Evolutionary conservation across 2,888 invertebrate genomes (phyloP), one percentile per base, ranked within the genome.

Genomic region (Nomada hirtipes): DNA sequence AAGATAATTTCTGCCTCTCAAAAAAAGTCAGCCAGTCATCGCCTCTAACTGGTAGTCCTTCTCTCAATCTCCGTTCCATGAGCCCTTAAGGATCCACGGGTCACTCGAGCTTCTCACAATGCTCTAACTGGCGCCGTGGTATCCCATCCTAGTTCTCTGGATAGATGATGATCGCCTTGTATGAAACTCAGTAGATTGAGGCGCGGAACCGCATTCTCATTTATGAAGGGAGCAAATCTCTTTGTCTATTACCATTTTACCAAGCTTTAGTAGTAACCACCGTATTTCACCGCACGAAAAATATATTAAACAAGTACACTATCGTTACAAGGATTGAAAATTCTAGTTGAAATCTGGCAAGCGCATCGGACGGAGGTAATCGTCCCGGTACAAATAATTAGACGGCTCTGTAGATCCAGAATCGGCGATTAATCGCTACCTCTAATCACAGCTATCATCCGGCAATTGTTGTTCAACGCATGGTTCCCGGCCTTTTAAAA

Each of bases 21-120:
- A 91, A 92, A 36, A 93, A 92, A 91, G 89, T 91, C 88, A 91
- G 91, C 88, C 83, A 92, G 93, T 93, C 93, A 93, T 93, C 92
- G 92, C 90, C 92, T 90, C 92, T 93, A 93, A 93, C 93, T 93
- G 92, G 92, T 93, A 91, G 92, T 93, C 93, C 92, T 93, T 91
- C 92, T 92, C 92, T 92, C 92, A 93, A 93, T 92, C 92, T 90
- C 87, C 84, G 79, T 88, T 88, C 85, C 87, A 87, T 83, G 90
- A 88, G 86, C 87, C 87, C 86, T 90, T 84, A 86, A 92, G 90
- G 87, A 86, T 88, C 84, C 85, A 79, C 86, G 85, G 36, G 80
- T 91, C 92, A 92, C 92, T 92, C 86, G 90, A 91, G 86, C 86
- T 89, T 88, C 88, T 90, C 90, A 86, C 89, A 87, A 88, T 91